Base-by-base conservation (phyloP, 2,797 vertebrate species). In the Gadopsis bispinosus region DNA sequence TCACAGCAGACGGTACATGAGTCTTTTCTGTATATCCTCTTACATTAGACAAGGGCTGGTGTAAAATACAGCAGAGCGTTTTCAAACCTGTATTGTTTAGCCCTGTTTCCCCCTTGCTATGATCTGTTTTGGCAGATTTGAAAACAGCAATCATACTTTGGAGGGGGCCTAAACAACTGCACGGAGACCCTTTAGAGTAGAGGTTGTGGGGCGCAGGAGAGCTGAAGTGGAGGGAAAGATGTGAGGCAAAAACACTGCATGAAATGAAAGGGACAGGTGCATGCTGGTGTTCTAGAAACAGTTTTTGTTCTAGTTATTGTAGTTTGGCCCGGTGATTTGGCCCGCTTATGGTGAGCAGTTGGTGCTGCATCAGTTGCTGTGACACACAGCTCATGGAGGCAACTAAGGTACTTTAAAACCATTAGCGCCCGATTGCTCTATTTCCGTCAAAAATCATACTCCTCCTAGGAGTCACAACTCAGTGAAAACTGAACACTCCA, bases 401-500 rank as follows among this genome's bases (percentile, higher is more conserved):
- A 55, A 69, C 26, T 29, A 29, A 10, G 8, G 22, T 45, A 29
- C 13, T 35, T 64, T 33, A 47, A 31, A 33, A 31, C 17, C 6
- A 8, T 13, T 6, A 48, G 9, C 0, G 2, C n/a, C 7, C 8
- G 1, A 56, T 33, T 19, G 2, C 16, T 2, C 4, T 22, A 1
- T 37, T 9, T 37, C 33, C 20, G 1, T 26, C 37, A 43, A 17
- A 35, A 17, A 33, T 33, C 7, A 26, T 6, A 45, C 39, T 39
- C 41, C 35, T 29, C 4, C 13, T 26, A 45, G 39, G n/a, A 29
- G 22, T 19, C 31, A 35, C 4, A 8, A 35, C 11, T 22, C 22
- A 53, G 35, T 37, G 8, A 37, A 39, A 39, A 39, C 9, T 39
- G 37, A 39, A 39, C 35, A 37, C 35, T 8, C 35, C 35, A 37